Evolutionary conservation across 2,888 invertebrate species (phyloP), one percentile per base, ranked within the genome.

Genomic region (Ophonus ardosiacus): DNA sequence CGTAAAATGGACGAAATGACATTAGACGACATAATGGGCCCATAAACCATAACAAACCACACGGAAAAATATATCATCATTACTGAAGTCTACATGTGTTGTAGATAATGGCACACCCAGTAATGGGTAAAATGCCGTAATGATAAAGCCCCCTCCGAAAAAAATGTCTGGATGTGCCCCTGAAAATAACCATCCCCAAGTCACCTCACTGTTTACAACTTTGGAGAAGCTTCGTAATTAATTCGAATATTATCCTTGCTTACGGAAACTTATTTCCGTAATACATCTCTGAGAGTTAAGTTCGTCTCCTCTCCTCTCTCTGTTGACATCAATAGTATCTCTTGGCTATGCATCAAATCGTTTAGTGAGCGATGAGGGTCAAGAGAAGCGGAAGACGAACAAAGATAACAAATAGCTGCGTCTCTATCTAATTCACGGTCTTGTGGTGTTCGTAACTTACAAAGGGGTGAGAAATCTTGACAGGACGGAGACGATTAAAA

Each of bases 361-460:
- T 68, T 68, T 68, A 68, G 68, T 68, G 68, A 68, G 68, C n/a
- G 68, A 68, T 68, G 68, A 68, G 68, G 68, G 68, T 68, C 68
- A 68, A 68, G 31, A 24, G 15, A 63, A 68, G 68, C 31, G 68
- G n/a, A n/a, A n/a, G n/a, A 38, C 38, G 68, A 15, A 68, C 31
- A 68, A 31, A 38, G 68, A 68, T 38, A 68, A 68, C 13, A 38
- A 24, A 68, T 68, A n/a, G 21, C 5, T 0, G 24, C 38, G 68
- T 68, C 68, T 40, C 68, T 68, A 13, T 68, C 38, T 31, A 31
- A 38, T 7, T n/a, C 38, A 8, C 1, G 15, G 31, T 31, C 10
- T 63, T 31, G 38, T 15, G 38, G 24, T 21, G 13, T 7, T 17
- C 21, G 15, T 10, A 31, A 18, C 8, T 5, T 8, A 15, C n/a